Evolutionary conservation across 2,113 vertebrate genomes (phyloP).

Genomic region (Rhipidura dahli): DNA sequence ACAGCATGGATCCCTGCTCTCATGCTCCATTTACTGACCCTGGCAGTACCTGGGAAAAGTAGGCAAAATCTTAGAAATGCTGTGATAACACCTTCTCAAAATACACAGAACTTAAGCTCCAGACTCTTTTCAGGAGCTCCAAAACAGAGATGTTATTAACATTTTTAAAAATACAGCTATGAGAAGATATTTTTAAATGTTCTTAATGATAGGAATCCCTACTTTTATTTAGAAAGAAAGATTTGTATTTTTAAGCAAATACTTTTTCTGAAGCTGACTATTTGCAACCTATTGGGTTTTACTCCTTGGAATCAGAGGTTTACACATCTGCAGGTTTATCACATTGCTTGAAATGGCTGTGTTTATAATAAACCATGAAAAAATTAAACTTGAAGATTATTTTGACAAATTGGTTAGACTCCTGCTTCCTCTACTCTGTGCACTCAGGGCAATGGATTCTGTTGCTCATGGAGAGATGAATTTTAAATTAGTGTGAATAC

Average conservation of each 20-base stretch:
- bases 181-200: background rate
- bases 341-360: background rate
- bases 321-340: background rate
- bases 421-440: background rate
- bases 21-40: background rate
- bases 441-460: background rate
- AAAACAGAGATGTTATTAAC: background rate
- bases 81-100: background rate
- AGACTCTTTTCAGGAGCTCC: background rate
- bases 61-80: background rate
- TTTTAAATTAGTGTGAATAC: background rate
- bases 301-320: background rate
- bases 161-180: background rate
- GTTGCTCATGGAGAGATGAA: background rate
- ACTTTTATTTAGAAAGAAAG: background rate
- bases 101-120: background rate
- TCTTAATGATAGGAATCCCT: background rate
- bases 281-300: background rate
- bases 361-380: background rate
- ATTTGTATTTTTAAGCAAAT: background rate
- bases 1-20: background rate
- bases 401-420: background rate
- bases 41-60: background rate
- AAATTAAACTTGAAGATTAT: slow-evolving; percentile 2
- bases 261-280: background rate